Evolutionary conservation across 2,797 vertebrate species (phyloP), one percentile per base, ranked within the genome.

Genomic region (Oreochromis grahami): DNA sequence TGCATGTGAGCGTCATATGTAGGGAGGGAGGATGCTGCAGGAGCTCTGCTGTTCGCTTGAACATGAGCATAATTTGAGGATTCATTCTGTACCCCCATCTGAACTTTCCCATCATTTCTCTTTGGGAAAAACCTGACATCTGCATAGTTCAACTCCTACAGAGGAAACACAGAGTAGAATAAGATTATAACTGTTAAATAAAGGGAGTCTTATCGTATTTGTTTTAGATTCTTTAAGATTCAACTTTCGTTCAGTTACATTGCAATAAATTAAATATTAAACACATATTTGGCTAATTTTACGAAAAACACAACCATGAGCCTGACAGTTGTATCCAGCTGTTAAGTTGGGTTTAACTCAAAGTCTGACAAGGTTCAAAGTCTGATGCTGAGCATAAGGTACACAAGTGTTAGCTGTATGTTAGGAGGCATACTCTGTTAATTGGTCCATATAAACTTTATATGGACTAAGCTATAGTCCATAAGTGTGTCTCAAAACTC

Each of bases 31-130:
- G 87, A 13, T 1, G 17, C n/a, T 68, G 55, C 1, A n/a, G 65
- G 9, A 76, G 12, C 24, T 3, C 3, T 56, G 11, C 0, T 84
- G 38, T 83, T 86, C 0, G 56, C 19, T 1, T 6, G 17, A 55
- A 92, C 76, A 24, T 92, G 4, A 9, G 89, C 50, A 2, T 95
- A 56, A 5, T 86, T 58, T 13, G 90, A 38, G 4, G 63, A 1
- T 8, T 26, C 4, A 2, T 5, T 68, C 24, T 86, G 45, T 50
- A 7, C 0, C 8, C 4, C 53, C 8, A 19, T 1, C 14, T 88
- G 41, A 11, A 72, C 72, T 13, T 2, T 53, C 11, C 7, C 76
- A 2, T 56, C 79, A 5, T 81, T 17, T 72, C 15, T 50, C 15
- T 19, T 72, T 8, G 24, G 43, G 43, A 5, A 48, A 72, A 72